These are phyloP conservation scores for Hirtodrosophila cameraria DNA, from an alignment of 2,888 invertebrate species.

Conservation along the genomic window DNA sequence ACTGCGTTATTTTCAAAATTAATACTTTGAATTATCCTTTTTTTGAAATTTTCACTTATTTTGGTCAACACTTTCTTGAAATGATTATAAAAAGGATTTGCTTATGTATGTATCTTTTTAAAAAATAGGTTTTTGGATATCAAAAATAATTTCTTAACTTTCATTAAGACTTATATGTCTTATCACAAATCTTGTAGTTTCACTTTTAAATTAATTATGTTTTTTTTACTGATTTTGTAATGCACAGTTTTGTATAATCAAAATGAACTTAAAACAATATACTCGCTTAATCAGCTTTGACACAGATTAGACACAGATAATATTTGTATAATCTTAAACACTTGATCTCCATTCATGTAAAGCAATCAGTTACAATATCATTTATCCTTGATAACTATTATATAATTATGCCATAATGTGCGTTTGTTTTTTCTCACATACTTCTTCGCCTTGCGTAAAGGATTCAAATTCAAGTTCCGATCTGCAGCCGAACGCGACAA, in stretches of 20 bases:
- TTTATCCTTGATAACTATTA: constrained; percentile 19
- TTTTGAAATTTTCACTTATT: too few species aligned
- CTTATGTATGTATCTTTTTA: too few species aligned
- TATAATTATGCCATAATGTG: constrained; percentile 15
- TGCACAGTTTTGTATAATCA: not conserved
- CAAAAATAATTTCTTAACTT: too few species aligned
- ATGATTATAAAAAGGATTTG: too few species aligned
- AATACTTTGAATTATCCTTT: too few species aligned
- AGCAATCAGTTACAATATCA: not conserved
- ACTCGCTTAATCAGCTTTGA: constrained; percentile 9
- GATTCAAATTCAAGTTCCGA: constrained; percentile 62
- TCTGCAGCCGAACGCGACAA: constrained; percentile 83
- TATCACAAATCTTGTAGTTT: too few species aligned
- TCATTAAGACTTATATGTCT: too few species aligned
- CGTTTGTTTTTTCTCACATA: constrained; percentile 39
- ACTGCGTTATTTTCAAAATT: too few species aligned
- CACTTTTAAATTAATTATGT: too few species aligned
- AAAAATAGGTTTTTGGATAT: too few species aligned
- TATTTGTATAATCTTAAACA: constrained; percentile 1
- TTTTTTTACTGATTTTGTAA: too few species aligned
- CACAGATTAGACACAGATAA: constrained; percentile 8
- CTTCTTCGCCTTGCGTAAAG: constrained; percentile 63
- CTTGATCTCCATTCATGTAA: constrained; percentile 5
- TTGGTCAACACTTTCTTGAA: too few species aligned
- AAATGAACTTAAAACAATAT: not conserved